Evolutionary conservation across 2,797 vertebrate genomes (phyloP).

Genomic region (Galaxias olidus): DNA sequence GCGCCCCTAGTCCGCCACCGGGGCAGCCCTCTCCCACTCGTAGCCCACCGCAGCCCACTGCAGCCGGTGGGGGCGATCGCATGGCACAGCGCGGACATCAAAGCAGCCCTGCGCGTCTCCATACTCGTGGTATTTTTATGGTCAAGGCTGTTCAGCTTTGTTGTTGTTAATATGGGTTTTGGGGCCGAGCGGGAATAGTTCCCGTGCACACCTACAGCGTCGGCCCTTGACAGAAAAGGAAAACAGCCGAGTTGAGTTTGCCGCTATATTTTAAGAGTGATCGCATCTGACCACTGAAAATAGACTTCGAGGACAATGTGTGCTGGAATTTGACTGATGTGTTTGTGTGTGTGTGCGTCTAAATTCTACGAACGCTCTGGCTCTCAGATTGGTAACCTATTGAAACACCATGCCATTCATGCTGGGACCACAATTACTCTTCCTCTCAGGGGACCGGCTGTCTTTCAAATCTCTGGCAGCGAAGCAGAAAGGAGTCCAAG

Average conservation of each 20-base stretch:
- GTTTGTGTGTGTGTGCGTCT: slow-evolving; percentile 30
- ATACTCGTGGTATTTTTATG: slow-evolving; percentile 56
- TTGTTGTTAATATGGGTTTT: slow-evolving; percentile 50
- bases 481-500: no score
- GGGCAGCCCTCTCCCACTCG: slow-evolving; percentile 35
- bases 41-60: slow-evolving; percentile 20
- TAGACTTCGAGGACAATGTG: slow-evolving; percentile 71
- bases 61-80: slow-evolving; percentile 45
- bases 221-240: slow-evolving; percentile 20
- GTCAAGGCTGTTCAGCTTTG: slow-evolving; percentile 45
- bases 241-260: slow-evolving; percentile 57
- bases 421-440: not conserved
- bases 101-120: slow-evolving; percentile 45
- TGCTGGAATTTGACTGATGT: slow-evolving; percentile 43
- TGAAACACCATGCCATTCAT: not conserved
- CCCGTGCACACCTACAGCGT: slow-evolving; percentile 32
- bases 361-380: slow-evolving; percentile 63
- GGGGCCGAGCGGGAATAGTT: slow-evolving; percentile 52
- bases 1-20: no score
- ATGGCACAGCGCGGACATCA: slow-evolving; percentile 44
- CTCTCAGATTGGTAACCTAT: slow-evolving; percentile 44
- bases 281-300: slow-evolving; percentile 65
- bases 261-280: slow-evolving; percentile 60
- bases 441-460: not conserved
- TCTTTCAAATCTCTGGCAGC: no score